Conservation (phyloP, 1,140 invertebrate genomes). For the Frieseomelitta varia region DNA sequence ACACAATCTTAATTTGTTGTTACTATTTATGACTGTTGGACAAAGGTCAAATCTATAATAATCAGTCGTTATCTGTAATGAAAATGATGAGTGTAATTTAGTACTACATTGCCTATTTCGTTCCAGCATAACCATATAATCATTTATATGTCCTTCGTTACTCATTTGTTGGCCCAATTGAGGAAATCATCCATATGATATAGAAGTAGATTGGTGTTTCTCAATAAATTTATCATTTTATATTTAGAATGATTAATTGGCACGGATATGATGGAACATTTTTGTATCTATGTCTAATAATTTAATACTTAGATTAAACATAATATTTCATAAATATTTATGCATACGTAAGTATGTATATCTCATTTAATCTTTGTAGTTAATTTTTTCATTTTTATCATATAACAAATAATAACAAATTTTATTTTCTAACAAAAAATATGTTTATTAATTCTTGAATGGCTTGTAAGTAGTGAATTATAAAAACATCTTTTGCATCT, state of each 20-base stretch:
- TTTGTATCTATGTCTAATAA: neutral
- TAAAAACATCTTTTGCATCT: neutral
- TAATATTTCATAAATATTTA: neutral
- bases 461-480: neutral
- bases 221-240: neutral
- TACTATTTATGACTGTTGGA: neutral
- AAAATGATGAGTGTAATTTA: neutral
- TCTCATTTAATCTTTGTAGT: neutral
- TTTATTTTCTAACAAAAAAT: neutral
- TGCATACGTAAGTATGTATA: neutral
- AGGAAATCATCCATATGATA: neutral
- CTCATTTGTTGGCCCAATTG: neutral
- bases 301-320: neutral
- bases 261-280: neutral
- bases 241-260: neutral
- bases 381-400: neutral
- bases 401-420: neutral
- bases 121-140: neutral
- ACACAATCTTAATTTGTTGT: neutral
- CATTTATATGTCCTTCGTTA: neutral
- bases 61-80: neutral
- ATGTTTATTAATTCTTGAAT: neutral
- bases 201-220: neutral
- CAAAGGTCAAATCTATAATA: conserved; percentile 4
- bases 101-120: neutral